Evolutionary conservation across 2,888 invertebrate genomes (phyloP).

Genomic region (Pristionchus japonicus): DNA sequence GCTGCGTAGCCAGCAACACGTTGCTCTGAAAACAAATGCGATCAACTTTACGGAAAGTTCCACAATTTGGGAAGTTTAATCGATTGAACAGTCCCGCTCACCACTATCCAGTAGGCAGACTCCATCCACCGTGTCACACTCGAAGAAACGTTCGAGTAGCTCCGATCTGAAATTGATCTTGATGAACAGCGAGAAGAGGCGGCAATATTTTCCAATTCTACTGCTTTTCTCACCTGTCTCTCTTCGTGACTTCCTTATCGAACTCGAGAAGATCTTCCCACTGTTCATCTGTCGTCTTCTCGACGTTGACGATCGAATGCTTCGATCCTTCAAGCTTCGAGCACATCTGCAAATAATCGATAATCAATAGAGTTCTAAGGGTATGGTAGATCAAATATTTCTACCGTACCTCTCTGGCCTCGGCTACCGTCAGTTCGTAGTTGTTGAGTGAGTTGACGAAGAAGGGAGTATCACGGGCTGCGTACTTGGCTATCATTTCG

Average conservation of each 20-base stretch:
- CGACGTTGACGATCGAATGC: not conserved
- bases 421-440: not conserved
- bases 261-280: not conserved
- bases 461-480: not conserved
- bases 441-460: not conserved
- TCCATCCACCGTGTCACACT: not conserved
- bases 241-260: not conserved
- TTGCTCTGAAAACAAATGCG: too few species aligned
- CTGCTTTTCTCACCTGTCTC: not conserved
- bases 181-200: too few species aligned
- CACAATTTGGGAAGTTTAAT: too few species aligned
- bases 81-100: not conserved
- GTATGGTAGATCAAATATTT: too few species aligned
- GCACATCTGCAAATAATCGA: conserved; percentile 17
- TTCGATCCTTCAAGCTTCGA: not conserved
- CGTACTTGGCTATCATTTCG: not conserved
- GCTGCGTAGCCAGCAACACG: not conserved
- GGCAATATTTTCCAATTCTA: too few species aligned
- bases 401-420: conserved; percentile 8
- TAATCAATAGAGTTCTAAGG: too few species aligned
- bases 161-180: not conserved
- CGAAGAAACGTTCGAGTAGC: not conserved
- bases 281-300: conserved; percentile 1
- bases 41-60: too few species aligned
- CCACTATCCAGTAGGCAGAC: not conserved